Evolutionary conservation across 2,797 vertebrate species (phyloP).

Genomic region (Hapalemur alaotrensis): DNA sequence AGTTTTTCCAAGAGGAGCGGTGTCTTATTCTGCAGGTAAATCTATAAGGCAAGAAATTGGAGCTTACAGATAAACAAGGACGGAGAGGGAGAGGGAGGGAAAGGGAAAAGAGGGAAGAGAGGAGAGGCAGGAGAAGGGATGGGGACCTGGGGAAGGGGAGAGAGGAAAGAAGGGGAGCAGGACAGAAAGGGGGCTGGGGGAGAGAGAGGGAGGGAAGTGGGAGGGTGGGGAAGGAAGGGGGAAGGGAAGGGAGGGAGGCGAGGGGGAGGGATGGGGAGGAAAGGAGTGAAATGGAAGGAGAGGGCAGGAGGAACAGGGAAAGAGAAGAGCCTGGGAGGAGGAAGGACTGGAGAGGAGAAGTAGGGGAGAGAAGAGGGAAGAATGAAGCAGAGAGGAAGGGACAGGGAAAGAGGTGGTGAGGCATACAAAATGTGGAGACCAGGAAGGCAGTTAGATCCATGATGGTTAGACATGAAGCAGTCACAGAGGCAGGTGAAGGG

Average conservation of each 20-base stretch:
- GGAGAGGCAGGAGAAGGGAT: neutral
- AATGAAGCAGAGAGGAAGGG: neutral
- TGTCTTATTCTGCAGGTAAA: conserved; percentile 74
- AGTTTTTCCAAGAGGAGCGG: conserved; percentile 44
- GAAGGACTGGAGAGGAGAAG: neutral
- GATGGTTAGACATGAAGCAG: neutral
- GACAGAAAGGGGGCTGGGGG: neutral
- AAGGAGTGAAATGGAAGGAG: neutral
- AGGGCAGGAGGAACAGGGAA: neutral
- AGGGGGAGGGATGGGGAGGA: neutral
- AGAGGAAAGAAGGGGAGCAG: neutral
- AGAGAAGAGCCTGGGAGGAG: conserved; percentile 19
- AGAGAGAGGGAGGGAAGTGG: conserved; percentile 10
- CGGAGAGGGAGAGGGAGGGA: neutral
- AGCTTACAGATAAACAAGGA: conserved; percentile 55
- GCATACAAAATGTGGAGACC: conserved; percentile 9
- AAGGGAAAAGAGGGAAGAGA: accelerated
- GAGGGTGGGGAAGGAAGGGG: neutral
- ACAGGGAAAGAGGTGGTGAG: neutral
- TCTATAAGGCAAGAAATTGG: conserved; percentile 63
- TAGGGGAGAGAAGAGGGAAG: neutral
- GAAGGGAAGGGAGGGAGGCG: neutral
- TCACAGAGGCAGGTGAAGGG: conserved; percentile 54
- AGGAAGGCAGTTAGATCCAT: accelerated
- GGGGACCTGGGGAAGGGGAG: neutral